phyloP scores from a whole-genome alignment of 2,888 invertebrate genomes.

The Eupithecia exiguata region DNA sequence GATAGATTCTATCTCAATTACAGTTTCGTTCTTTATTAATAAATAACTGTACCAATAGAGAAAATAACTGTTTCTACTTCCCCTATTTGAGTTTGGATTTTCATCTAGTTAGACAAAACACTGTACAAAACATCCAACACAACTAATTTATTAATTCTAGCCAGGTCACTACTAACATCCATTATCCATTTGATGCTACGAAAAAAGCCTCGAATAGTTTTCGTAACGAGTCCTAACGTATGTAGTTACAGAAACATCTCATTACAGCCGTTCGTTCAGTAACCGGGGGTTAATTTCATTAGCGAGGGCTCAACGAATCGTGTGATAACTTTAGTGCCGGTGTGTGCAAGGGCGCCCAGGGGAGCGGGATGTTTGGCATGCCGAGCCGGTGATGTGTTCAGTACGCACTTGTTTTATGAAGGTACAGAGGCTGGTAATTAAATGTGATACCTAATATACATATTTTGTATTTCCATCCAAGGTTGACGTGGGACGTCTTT shows the following conservation, averaged over 20 bases:
- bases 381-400: conserved; percentile 60
- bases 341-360: conserved; percentile 73
- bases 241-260: conserved; percentile 74
- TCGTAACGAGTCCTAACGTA: conserved; percentile 54
- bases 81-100: not conserved
- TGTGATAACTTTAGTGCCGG: conserved; percentile 82
- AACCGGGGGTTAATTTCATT: conserved; percentile 82
- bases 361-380: conserved; percentile 62
- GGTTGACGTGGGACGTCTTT: not conserved
- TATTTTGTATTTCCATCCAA: not conserved
- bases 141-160: not conserved
- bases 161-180: not conserved
- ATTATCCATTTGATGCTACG: conserved; percentile 1
- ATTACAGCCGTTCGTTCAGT: conserved; percentile 72
- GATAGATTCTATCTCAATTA: not conserved
- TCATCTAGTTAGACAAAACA: not conserved
- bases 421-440: conserved; percentile 28
- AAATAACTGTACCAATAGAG: not conserved
- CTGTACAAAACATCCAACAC: not conserved
- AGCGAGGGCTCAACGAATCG: conserved; percentile 80
- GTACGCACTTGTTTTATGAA: conserved; percentile 44
- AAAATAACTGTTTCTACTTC: not conserved
- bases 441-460: conserved; percentile 15
- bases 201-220: conserved; percentile 26
- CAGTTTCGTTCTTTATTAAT: not conserved